Evolutionary conservation across 2,113 vertebrate genomes (phyloP).

Genomic region (Oreocharis arfaki): DNA sequence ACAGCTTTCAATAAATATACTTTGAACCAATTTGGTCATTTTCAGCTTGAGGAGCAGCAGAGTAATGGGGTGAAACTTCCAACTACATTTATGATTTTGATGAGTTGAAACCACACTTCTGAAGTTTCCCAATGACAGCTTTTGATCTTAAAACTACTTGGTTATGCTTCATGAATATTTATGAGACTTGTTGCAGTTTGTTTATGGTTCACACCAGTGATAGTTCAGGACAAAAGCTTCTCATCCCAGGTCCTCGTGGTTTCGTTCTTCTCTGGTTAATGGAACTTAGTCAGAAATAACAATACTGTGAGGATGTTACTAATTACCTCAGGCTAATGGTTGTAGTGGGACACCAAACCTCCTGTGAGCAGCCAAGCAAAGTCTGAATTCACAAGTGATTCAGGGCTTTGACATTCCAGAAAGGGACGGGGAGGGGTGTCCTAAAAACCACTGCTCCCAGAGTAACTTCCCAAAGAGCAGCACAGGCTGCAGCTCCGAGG

Average conservation of each 20-base stretch:
- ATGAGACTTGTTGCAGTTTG: neutral
- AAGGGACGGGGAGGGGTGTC: neutral
- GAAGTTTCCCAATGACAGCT: neutral
- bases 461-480: neutral
- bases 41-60: neutral
- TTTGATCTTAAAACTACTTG: neutral
- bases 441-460: neutral
- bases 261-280: neutral
- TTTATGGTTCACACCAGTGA: neutral
- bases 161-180: neutral
- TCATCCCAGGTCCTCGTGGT: neutral
- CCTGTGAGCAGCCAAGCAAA: neutral
- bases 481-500: neutral
- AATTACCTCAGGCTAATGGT: neutral
- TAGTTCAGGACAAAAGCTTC: neutral
- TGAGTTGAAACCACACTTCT: neutral
- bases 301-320: neutral
- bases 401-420: neutral
- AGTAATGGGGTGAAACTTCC: neutral
- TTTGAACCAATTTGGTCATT: neutral
- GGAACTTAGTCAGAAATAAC: neutral
- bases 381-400: neutral
- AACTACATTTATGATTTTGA: neutral
- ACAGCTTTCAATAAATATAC: neutral
- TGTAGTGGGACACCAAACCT: neutral